Evolutionary conservation across 2,113 vertebrate species (phyloP).

Genomic region (Girardinichthys multiradiatus): DNA sequence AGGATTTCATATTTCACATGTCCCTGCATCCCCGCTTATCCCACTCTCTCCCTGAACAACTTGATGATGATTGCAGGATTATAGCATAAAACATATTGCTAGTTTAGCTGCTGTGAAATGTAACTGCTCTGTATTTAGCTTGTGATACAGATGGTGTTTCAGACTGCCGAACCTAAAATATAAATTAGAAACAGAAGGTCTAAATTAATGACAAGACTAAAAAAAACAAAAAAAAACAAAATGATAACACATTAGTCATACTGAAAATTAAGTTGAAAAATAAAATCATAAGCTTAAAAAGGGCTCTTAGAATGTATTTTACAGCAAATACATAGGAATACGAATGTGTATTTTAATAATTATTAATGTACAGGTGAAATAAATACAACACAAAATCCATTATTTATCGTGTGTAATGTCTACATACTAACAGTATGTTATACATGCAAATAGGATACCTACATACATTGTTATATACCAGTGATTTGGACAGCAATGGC

Average conservation of each 20-base stretch:
- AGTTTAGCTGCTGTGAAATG: constrained; percentile 50
- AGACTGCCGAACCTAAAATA: constrained; percentile 5
- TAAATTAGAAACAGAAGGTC: constrained; percentile 16
- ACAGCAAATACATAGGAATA: background rate
- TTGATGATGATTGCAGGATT: constrained; percentile 72
- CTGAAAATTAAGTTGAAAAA: background rate
- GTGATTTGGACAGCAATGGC: background rate
- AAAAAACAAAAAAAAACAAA: background rate
- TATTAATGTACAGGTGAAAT: background rate
- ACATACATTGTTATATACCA: background rate
- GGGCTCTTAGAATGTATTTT: background rate
- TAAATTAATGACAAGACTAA: constrained; percentile 8
- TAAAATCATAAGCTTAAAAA: background rate
- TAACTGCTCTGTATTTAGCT: constrained; percentile 37
- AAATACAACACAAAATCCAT: background rate
- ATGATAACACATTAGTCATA: background rate
- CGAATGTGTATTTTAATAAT: background rate
- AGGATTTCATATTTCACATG: constrained; percentile 77
- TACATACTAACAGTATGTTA: background rate
- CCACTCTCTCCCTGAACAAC: constrained; percentile 61
- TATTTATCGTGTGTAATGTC: background rate
- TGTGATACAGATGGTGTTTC: constrained; percentile 13
- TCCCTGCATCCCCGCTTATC: constrained; percentile 51
- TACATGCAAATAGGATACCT: background rate
- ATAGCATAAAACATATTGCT: constrained; percentile 65